Percentiles rank a stretch among this genome's conserved stretches.
Evolutionary conservation across 2,888 invertebrate species (phyloP).

Genomic region (Steromphala cineraria): DNA sequence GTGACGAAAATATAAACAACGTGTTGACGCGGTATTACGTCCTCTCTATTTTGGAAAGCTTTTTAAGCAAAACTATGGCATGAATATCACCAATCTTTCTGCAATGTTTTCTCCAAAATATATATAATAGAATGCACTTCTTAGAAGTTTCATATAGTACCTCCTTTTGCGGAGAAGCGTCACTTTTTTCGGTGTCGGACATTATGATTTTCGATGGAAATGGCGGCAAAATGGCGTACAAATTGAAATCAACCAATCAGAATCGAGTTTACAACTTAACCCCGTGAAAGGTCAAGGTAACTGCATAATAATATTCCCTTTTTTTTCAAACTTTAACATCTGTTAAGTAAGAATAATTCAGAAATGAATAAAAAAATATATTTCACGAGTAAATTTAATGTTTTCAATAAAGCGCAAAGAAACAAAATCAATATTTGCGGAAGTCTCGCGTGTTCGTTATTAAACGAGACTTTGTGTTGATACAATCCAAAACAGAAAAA

Average conservation of each 20-base stretch:
- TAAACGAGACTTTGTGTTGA: too few species aligned
- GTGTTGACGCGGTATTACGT: not conserved
- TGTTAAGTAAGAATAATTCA: not conserved
- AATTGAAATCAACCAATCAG: slow-evolving; percentile 53
- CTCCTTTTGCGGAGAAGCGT: slow-evolving; percentile 39
- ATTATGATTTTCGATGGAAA: slow-evolving; percentile 54
- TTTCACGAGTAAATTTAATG: too few species aligned
- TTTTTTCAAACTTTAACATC: not conserved
- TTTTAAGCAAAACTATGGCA: not conserved
- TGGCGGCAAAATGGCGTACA: slow-evolving; percentile 68
- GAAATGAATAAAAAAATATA: too few species aligned
- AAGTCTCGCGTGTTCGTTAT: too few species aligned
- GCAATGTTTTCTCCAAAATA: not conserved
- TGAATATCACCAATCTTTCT: not conserved
- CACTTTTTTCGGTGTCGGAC: slow-evolving; percentile 54
- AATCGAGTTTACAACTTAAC: slow-evolving; percentile 23
- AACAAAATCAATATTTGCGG: too few species aligned
- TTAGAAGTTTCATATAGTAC: slow-evolving; percentile 30
- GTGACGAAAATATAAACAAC: not conserved
- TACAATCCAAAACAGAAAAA: too few species aligned
- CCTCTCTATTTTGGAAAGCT: not conserved
- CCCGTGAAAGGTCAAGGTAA: not conserved
- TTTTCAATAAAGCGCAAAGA: too few species aligned
- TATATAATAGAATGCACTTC: slow-evolving; percentile 1
- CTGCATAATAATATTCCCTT: not conserved